Conservation (phyloP, 2,113 vertebrate genomes). For the Nicator chloris region DNA sequence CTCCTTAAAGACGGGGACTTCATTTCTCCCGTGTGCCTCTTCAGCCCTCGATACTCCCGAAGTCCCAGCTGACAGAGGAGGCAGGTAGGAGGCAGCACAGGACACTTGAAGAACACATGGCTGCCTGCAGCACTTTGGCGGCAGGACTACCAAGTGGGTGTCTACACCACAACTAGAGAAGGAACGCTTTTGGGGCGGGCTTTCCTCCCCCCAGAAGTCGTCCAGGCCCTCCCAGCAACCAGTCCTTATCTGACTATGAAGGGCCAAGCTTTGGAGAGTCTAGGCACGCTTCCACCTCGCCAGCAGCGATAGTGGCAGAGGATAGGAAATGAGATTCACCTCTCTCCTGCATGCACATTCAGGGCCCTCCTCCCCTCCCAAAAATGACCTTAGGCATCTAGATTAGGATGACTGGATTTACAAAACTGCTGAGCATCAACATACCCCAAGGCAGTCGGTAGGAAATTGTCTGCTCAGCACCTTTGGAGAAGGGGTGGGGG, state of each 20-base stretch:
- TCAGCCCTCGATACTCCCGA: not conserved
- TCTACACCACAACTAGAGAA: not conserved
- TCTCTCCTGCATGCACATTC: not conserved
- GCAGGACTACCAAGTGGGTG: not conserved
- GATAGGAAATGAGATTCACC: slow-evolving; percentile 4
- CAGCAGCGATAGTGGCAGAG: not conserved
- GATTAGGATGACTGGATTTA: slow-evolving; percentile 50
- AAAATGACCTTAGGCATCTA: slow-evolving; percentile 45
- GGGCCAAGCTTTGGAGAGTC: not conserved
- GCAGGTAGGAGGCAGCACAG: slow-evolving; percentile 78
- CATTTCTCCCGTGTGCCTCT: not conserved
- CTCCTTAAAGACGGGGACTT: not conserved
- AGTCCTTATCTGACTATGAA: not conserved
- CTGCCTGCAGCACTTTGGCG: not conserved
- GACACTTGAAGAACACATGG: slow-evolving; percentile 51
- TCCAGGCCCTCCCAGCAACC: not conserved
- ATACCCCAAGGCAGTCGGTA: slow-evolving; percentile 30
- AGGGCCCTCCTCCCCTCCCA: slow-evolving; percentile 17
- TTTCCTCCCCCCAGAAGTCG: not conserved
- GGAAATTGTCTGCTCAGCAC: slow-evolving; percentile 8
- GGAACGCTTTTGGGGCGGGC: not conserved
- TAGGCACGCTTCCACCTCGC: not conserved
- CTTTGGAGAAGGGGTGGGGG: not conserved
- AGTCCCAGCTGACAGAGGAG: not conserved
- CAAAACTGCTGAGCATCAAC: slow-evolving; percentile 55